These are phyloP conservation scores for Engystomops pustulosus DNA, from an alignment of 2,113 vertebrate genomes.

Conservation along the genomic window DNA sequence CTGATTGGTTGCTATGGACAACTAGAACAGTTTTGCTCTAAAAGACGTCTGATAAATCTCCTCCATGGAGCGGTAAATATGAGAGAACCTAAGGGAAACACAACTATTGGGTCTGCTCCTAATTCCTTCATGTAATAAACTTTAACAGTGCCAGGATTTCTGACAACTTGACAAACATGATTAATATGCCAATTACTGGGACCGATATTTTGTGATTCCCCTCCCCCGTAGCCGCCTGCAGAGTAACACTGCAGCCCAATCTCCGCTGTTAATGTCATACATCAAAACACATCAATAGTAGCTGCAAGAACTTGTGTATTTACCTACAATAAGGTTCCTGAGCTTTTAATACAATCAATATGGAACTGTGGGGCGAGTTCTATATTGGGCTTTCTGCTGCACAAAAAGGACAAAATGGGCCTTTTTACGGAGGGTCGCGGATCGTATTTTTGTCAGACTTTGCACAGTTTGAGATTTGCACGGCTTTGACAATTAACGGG, in stretches of 20 bases:
- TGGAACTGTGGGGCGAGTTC: not conserved
- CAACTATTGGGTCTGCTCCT: not conserved
- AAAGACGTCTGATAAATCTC: too few species aligned
- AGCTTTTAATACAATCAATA: conserved; percentile 45
- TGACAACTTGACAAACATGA: conserved; percentile 46
- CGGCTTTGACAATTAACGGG: too few species aligned
- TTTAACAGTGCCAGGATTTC: conserved; percentile 14
- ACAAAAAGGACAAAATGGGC: too few species aligned
- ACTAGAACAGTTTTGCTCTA: too few species aligned
- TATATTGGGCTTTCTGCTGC: not conserved
- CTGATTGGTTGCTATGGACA: too few species aligned
- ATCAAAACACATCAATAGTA: conserved; percentile 45
- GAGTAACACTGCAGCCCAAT: conserved; percentile 25
- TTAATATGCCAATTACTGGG: conserved; percentile 48
- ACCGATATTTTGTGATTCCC: conserved; percentile 39
- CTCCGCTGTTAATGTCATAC: conserved; percentile 3
- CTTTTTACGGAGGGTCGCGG: too few species aligned
- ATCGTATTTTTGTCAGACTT: too few species aligned
- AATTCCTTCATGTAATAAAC: not conserved
- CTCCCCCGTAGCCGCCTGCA: not conserved
- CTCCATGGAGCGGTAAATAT: too few species aligned
- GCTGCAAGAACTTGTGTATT: conserved; percentile 29
- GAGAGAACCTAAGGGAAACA: conserved; percentile 12
- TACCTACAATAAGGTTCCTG: conserved; percentile 32
- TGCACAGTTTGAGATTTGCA: too few species aligned